These are phyloP conservation scores for Adelphocoris suturalis DNA, from an alignment of 2,888 invertebrate species.

Conservation along the genomic window DNA sequence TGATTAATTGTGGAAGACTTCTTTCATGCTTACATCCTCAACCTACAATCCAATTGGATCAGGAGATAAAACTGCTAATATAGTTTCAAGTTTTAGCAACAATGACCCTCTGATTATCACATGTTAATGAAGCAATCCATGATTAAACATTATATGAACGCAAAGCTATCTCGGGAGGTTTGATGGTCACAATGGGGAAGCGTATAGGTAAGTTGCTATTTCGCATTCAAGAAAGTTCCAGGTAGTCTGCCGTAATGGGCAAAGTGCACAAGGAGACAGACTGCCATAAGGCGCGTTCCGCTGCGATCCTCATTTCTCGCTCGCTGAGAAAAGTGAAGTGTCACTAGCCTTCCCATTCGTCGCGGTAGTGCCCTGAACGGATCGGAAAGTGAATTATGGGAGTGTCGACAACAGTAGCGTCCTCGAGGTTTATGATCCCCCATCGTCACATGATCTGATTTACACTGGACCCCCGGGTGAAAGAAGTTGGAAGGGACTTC, in stretches of 20 bases:
- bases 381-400: constrained; percentile 71
- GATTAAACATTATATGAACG: no score
- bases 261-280: not conserved
- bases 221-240: no score
- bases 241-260: not conserved
- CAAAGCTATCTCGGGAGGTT: not conserved
- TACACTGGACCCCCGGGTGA: constrained; percentile 38
- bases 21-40: no score
- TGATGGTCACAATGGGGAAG: not conserved
- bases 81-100: no score
- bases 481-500: constrained; percentile 37
- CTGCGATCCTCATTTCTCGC: not conserved
- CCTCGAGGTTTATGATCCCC: constrained; percentile 38
- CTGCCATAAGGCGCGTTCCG: constrained; percentile 35
- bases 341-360: constrained; percentile 68
- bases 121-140: no score
- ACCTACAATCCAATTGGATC: no score
- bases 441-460: constrained; percentile 48
- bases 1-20: no score
- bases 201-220: not conserved
- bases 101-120: no score
- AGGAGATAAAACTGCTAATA: no score
- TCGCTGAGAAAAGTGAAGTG: constrained; percentile 61
- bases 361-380: constrained; percentile 61
- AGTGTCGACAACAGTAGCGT: constrained; percentile 65